Evolutionary conservation across 2,797 vertebrate genomes (phyloP), one percentile per base, ranked within the genome.

Genomic region (Syndactyla subalaris): DNA sequence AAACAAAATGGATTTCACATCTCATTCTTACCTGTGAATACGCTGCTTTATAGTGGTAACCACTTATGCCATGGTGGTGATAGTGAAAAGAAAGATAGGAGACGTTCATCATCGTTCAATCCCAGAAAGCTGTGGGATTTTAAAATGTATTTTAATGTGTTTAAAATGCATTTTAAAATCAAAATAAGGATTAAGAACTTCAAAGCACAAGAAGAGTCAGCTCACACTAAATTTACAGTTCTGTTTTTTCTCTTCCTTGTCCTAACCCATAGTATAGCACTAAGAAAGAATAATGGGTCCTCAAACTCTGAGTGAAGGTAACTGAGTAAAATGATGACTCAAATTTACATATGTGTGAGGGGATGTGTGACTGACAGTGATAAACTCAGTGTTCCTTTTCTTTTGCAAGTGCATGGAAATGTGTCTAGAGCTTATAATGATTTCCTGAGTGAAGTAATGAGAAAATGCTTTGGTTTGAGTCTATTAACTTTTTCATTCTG

Each of bases 51-150:
- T 54, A 43, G n/a, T 32, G 26, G 54, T 59, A 78, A 75, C 6
- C 4, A 21, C 11, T 78, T 49, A 19, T 12, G 3, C 6, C 26
- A 6, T 1, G 1, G 10, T 39, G 2, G 2, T 29, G 34, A 30
- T 2, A 66, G 7, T 20, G 27, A 70, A 27, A 76, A 67, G 18
- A 55, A 76, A 58, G 7, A 13, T 2, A 39, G 4, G 4, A 49
- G 6, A 19, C 2, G 1, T 75, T 67, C 18, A 14, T 76, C 19
- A 36, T 10, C 2, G 6, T 68, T 66, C 17, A 61, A 3, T 39
- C 4, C 2, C 16, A 84, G 71, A 39, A 54, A 78, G 20, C 1
- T n/a, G 13, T 49, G 16, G 41, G 41, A 43, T 43, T 43, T 43
- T 17, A 43, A 17, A 43, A 41, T 41, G 41, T 41, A 16, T 41